phyloP scores from a whole-genome alignment of 2,797 vertebrate genomes.

The Heteromormyrus szaboi region DNA sequence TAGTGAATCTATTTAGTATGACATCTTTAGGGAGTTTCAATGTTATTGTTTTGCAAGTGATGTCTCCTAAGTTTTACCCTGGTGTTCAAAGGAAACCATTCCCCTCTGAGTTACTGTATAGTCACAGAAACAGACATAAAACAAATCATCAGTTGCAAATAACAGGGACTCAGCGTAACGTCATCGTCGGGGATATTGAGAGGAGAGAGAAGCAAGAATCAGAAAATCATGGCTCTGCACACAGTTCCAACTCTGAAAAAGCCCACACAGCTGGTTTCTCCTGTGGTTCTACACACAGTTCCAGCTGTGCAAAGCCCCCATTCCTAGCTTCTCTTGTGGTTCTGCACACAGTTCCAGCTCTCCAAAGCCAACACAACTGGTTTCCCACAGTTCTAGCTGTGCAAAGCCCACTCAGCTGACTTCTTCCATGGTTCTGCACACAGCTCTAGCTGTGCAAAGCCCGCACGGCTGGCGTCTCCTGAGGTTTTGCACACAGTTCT shows the following conservation, averaged over 20 bases:
- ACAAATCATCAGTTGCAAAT: neutral
- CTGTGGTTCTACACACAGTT: neutral
- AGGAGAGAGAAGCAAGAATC: neutral
- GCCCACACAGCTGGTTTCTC: neutral
- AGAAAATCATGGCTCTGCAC: neutral
- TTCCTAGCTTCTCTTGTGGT: neutral
- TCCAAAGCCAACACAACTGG: neutral
- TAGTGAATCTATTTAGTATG: neutral
- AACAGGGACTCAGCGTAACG: neutral
- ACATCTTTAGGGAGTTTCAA: neutral
- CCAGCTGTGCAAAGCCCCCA: neutral
- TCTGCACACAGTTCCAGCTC: neutral
- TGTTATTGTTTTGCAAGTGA: neutral
- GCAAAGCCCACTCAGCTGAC: neutral
- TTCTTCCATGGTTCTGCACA: neutral
- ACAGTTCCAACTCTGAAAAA: neutral
- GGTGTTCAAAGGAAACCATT: neutral
- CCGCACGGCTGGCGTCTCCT: no score
- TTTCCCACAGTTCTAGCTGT: neutral
- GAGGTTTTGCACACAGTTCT: neutral
- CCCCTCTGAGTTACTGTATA: neutral
- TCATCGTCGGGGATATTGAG: neutral
- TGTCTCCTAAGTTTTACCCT: neutral
- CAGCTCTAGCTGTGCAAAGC: no score
- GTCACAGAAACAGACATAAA: neutral